Evolutionary conservation across 1,140 invertebrate genomes (phyloP).

Genomic region (Latrodectus geometricus): DNA sequence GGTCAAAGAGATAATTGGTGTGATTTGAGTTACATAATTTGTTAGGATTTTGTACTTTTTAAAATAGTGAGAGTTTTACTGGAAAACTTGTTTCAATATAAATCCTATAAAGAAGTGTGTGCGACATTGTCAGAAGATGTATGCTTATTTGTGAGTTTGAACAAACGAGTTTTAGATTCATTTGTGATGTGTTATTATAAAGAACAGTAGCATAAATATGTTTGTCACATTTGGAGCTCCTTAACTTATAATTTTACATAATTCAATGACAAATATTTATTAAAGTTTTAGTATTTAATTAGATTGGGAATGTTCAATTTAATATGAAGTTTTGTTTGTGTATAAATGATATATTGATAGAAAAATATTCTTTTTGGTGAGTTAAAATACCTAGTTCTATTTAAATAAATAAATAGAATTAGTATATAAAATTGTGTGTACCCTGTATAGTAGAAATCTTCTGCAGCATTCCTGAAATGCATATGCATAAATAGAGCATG

Average conservation of each 20-base stretch:
- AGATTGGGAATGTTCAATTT: neutral
- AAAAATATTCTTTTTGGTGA: neutral
- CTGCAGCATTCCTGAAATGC: slow-evolving; percentile 52
- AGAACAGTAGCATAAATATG: too few relatives aligned
- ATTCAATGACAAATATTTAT: neutral
- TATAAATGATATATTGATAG: neutral
- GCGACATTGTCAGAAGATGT: neutral
- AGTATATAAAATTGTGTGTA: neutral
- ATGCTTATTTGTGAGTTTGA: neutral
- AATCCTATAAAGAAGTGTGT: neutral
- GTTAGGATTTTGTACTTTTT: neutral
- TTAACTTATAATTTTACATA: neutral
- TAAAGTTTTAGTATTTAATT: neutral
- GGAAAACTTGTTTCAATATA: neutral
- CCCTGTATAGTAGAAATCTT: slow-evolving; percentile 53
- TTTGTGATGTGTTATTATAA: too few relatives aligned
- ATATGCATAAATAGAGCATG: slow-evolving; percentile 50
- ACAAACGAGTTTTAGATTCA: neutral
- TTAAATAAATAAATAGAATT: neutral
- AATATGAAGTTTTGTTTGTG: neutral
- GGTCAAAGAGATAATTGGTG: neutral
- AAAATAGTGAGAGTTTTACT: neutral
- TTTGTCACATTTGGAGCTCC: neutral
- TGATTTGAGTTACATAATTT: neutral
- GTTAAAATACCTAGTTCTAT: neutral